Percentiles rank a stretch among this genome's conserved stretches.
Evolutionary conservation across 92 coral and sea anemone species (phyloP).

Genomic region (Bergia puertoricense): DNA sequence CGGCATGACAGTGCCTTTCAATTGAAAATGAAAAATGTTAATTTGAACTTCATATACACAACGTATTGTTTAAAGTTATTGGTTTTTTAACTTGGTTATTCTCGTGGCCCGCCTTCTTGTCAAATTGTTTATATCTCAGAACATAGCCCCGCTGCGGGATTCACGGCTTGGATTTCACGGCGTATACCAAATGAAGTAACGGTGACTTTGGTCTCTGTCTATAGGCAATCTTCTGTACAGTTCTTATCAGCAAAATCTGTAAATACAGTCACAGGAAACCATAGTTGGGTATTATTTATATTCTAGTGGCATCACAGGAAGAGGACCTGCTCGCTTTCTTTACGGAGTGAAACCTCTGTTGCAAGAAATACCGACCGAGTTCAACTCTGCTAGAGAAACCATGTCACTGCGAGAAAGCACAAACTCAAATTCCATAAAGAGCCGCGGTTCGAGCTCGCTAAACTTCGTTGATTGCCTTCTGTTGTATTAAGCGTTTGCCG

Average conservation of each 20-base stretch:
- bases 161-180: conserved; percentile 18
- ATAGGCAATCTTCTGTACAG: conserved; percentile 2
- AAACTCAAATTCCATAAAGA: conserved; percentile 7
- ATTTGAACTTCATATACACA: conserved; percentile 33
- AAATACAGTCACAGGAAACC: conserved; percentile 29
- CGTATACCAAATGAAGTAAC: background rate
- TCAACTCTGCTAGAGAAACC: background rate
- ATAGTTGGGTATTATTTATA: background rate
- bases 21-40: conserved; percentile 43
- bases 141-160: conserved; percentile 27
- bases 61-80: conserved; percentile 33
- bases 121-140: conserved; percentile 36
- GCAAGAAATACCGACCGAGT: background rate
- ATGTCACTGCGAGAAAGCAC: conserved; percentile 15
- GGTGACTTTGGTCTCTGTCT: background rate
- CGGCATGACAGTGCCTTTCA: conserved; percentile 19
- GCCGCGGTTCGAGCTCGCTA: conserved; percentile 30
- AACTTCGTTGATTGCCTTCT: conserved; percentile 1
- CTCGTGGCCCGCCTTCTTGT: conserved; percentile 40
- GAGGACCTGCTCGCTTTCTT: background rate
- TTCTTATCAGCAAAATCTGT: conserved; percentile 37
- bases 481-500: conserved; percentile 46
- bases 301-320: background rate
- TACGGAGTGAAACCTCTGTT: background rate
- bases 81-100: conserved; percentile 6